These are phyloP conservation scores for Magallana nippona DNA, from an alignment of 2,888 invertebrate species.

Conservation along the genomic window DNA sequence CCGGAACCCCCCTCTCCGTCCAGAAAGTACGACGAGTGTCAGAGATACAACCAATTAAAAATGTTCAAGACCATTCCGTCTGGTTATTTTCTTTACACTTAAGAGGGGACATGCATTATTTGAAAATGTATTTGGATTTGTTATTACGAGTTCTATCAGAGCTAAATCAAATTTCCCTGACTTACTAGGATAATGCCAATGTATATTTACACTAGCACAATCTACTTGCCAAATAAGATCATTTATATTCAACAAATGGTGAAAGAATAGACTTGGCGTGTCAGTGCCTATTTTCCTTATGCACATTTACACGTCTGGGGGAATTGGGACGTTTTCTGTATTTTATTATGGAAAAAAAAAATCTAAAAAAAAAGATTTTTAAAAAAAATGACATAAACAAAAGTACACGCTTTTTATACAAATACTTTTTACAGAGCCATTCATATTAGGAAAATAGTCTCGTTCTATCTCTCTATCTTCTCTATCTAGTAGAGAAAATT, in stretches of 20 bases:
- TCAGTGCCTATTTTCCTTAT: not conserved
- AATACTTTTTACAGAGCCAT: too few relatives aligned
- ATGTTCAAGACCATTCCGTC: slow-evolving; percentile 5
- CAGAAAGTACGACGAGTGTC: not conserved
- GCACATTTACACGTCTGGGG: not conserved
- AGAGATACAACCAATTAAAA: slow-evolving; percentile 6
- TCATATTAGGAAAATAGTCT: too few relatives aligned
- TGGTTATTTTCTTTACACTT: slow-evolving; percentile 23
- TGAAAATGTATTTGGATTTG: slow-evolving; percentile 35
- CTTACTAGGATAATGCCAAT: slow-evolving; percentile 6
- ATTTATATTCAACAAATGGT: not conserved
- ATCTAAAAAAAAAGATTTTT: too few relatives aligned
- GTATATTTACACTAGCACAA: slow-evolving; percentile 15
- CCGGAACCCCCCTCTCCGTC: not conserved
- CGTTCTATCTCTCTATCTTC: too few relatives aligned
- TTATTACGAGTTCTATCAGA: not conserved
- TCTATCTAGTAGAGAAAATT: too few relatives aligned
- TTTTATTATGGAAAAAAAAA: not conserved
- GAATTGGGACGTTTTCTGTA: not conserved
- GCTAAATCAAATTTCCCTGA: slow-evolving; percentile 19
- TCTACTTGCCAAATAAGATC: slow-evolving; percentile 8
- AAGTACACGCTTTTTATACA: too few relatives aligned
- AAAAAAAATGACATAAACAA: too few relatives aligned
- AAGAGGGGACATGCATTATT: not conserved
- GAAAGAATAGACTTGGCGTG: not conserved